phyloP scores from a whole-genome alignment of 2,888 invertebrate genomes.

The Lamellibrachia columna region DNA sequence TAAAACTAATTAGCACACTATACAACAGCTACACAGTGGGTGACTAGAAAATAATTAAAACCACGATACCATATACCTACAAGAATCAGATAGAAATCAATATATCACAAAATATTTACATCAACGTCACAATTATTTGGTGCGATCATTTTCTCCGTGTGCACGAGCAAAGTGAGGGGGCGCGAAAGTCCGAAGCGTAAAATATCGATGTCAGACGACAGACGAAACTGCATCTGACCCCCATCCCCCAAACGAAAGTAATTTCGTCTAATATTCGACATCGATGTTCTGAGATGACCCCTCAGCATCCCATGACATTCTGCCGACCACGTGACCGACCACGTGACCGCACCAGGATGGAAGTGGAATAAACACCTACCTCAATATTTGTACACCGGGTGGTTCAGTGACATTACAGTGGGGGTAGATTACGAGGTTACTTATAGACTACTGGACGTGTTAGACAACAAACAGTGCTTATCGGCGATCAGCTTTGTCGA shows the following conservation, averaged over 20 bases:
- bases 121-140: no score
- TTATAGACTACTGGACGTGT: not conserved
- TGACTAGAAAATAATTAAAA: no score
- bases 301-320: not conserved
- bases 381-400: not conserved
- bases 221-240: no score
- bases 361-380: not conserved
- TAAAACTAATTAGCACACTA: no score
- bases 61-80: no score
- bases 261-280: not conserved
- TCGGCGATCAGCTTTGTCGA: slow-evolving; percentile 1
- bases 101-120: no score
- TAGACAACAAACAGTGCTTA: not conserved
- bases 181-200: no score
- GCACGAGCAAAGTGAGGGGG: no score
- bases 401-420: not conserved
- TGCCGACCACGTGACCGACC: not conserved
- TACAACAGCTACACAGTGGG: no score
- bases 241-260: not conserved
- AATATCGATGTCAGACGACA: no score
- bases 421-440: not conserved
- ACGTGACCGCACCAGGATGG: not conserved
- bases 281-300: not conserved
- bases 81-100: no score
- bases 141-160: no score